Conservation (phyloP, 2,797 vertebrate genomes). For the Rhinogobio ventralis region DNA sequence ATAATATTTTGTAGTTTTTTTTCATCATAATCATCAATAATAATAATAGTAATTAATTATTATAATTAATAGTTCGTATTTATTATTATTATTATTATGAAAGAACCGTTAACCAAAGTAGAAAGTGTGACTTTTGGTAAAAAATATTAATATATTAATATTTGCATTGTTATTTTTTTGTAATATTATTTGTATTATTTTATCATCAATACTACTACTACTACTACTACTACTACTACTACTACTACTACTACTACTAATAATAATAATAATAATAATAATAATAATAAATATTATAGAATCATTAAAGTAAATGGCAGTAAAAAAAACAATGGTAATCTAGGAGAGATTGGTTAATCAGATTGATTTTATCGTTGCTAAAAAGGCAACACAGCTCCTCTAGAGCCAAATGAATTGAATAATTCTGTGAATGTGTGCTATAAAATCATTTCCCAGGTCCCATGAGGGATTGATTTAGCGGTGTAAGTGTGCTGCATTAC, state of each 20-base stretch:
- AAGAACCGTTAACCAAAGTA: neutral
- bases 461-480: conserved; percentile 17
- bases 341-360: neutral
- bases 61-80: neutral
- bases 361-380: too few species aligned
- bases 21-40: too few species aligned
- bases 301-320: neutral
- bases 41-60: neutral
- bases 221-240: too few species aligned
- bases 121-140: neutral
- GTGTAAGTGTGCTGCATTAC: conserved; percentile 41
- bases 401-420: neutral
- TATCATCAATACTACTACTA: neutral
- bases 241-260: too few species aligned
- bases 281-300: neutral
- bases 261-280: too few species aligned
- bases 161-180: neutral
- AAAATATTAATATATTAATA: neutral
- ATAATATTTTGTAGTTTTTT: neutral
- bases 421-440: neutral
- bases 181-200: neutral
- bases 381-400: neutral
- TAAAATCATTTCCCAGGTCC: conserved; percentile 54
- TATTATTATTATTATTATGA: neutral
- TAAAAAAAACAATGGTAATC: neutral